phyloP scores from a whole-genome alignment of 2,888 invertebrate species.

The Conops quadrifasciatus region DNA sequence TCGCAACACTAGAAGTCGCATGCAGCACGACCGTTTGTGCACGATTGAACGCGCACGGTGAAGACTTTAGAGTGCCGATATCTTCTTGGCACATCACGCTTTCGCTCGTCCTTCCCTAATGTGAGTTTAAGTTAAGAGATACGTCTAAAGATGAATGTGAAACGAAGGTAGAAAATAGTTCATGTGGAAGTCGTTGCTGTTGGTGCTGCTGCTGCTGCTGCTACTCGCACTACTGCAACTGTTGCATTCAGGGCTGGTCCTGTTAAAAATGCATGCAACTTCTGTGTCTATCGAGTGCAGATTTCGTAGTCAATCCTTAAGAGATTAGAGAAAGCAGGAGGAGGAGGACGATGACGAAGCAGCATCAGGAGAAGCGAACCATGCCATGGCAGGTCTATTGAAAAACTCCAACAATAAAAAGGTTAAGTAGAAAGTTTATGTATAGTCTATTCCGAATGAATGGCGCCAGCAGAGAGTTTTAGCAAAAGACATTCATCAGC shows the following conservation, averaged over 20 bases:
- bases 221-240: neutral
- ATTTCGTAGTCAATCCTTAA: no score
- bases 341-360: neutral
- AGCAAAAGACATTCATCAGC: slow-evolving; percentile 1
- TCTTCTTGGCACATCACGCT: slow-evolving; percentile 25
- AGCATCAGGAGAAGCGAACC: no score
- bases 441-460: neutral
- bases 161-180: neutral
- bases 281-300: no score
- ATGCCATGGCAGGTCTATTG: no score
- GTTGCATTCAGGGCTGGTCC: neutral
- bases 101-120: no score
- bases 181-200: neutral
- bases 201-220: neutral
- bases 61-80: slow-evolving; percentile 22
- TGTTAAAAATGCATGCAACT: no score
- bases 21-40: neutral
- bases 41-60: slow-evolving; percentile 27
- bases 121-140: no score
- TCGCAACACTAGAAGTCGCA: no score
- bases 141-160: neutral
- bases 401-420: no score
- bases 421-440: no score
- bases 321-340: neutral
- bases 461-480: neutral